phyloP scores from a whole-genome alignment of 1,140 invertebrate genomes.

The Venustaconcha ellipsiformis region DNA sequence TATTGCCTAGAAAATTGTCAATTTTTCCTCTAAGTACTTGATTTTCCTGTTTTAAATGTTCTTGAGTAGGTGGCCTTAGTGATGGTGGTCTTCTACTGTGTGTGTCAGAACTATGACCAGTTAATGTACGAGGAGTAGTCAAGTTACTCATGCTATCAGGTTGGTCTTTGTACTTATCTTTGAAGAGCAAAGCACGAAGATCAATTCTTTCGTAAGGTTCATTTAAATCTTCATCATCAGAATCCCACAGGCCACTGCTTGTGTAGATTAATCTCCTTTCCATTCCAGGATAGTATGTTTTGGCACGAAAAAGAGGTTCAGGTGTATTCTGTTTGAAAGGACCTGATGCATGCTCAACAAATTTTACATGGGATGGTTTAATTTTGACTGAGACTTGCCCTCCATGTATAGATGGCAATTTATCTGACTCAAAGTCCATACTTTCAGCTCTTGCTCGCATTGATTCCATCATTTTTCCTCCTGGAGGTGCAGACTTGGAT shows the following conservation, averaged over 20 bases:
- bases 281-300: slow-evolving; percentile 39
- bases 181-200: slow-evolving; percentile 50
- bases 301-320: slow-evolving; percentile 18
- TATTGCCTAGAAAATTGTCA: slow-evolving; percentile 41
- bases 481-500: slow-evolving; percentile 44
- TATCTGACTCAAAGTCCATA: slow-evolving; percentile 14
- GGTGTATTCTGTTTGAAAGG: slow-evolving; percentile 13
- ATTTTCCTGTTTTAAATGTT: slow-evolving; percentile 43
- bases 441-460: slow-evolving; percentile 10
- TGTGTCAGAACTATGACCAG: slow-evolving; percentile 32
- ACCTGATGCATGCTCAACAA: slow-evolving; percentile 25
- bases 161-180: slow-evolving; percentile 25
- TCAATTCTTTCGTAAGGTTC: slow-evolving; percentile 42
- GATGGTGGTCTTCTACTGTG: slow-evolving; percentile 2
- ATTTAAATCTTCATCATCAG: slow-evolving; percentile 43
- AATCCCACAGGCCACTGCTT: slow-evolving; percentile 21
- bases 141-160: slow-evolving; percentile 7
- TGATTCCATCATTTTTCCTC: slow-evolving; percentile 23
- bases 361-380: slow-evolving; percentile 44
- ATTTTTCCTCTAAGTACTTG: slow-evolving; percentile 47
- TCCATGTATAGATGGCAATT: neutral
- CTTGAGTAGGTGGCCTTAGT: slow-evolving; percentile 37
- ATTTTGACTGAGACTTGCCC: slow-evolving; percentile 13
- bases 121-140: slow-evolving; percentile 30
- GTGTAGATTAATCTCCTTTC: slow-evolving; percentile 10